phyloP scores from a whole-genome alignment of 2,888 invertebrate genomes.

The Artemia sinica region DNA sequence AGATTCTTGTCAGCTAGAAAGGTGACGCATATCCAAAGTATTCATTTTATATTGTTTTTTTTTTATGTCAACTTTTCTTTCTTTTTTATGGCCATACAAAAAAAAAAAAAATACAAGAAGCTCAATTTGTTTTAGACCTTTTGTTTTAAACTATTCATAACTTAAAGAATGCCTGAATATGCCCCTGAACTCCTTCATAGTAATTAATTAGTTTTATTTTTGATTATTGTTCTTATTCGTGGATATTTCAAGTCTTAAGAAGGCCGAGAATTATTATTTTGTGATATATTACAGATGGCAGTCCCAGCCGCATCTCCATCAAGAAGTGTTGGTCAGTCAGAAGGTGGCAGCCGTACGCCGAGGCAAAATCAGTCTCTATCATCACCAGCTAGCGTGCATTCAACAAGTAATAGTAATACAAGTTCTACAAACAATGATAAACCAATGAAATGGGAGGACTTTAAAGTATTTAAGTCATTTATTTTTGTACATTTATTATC shows the following conservation, averaged over 20 bases:
- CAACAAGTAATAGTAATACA: neutral
- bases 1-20: too few relatives aligned
- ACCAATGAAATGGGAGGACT: conserved; percentile 12
- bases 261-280: too few relatives aligned
- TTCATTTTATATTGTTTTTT: too few relatives aligned
- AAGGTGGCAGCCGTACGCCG: neutral
- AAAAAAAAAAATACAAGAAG: too few relatives aligned
- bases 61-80: conserved; percentile 10
- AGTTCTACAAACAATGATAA: neutral
- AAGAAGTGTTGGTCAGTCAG: neutral
- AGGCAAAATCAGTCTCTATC: neutral
- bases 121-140: neutral
- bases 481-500: too few relatives aligned
- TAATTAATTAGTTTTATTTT: too few relatives aligned
- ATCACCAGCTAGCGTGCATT: neutral
- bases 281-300: too few relatives aligned
- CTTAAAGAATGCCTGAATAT: neutral
- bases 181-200: too few relatives aligned
- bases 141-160: neutral
- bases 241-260: too few relatives aligned
- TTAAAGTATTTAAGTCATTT: too few relatives aligned
- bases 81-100: conserved; percentile 11
- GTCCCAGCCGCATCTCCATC: neutral
- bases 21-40: too few relatives aligned
- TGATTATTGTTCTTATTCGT: too few relatives aligned